phyloP scores from a whole-genome alignment of 2,888 invertebrate genomes.

The Zhengitettix transpicula region DNA sequence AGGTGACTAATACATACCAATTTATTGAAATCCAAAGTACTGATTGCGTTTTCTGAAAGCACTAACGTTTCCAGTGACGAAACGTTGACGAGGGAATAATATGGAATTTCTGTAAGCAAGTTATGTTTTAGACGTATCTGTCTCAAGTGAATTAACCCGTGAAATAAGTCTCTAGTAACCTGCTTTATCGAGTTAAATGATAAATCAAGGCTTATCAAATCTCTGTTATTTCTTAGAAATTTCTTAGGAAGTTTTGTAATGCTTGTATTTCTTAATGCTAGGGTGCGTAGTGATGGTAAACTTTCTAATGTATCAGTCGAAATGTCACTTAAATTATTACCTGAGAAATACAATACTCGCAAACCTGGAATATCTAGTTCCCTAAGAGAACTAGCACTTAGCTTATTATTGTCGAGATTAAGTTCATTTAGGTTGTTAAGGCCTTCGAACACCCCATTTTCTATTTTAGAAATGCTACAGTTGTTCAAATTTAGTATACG shows the following conservation, averaged over 20 bases:
- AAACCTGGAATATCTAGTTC: slow-evolving; percentile 62
- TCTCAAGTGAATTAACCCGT: slow-evolving; percentile 54
- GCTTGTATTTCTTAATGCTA: slow-evolving; percentile 51
- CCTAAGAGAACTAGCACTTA: slow-evolving; percentile 50
- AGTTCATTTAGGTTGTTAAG: slow-evolving; percentile 62
- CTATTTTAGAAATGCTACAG: slow-evolving; percentile 56
- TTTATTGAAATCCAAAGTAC: slow-evolving; percentile 57
- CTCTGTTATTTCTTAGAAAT: slow-evolving; percentile 60
- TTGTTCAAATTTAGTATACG: slow-evolving; percentile 55
- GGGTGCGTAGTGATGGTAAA: slow-evolving; percentile 57
- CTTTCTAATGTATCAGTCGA: slow-evolving; percentile 58
- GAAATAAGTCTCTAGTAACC: slow-evolving; percentile 55
- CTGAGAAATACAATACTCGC: slow-evolving; percentile 50
- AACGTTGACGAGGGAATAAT: slow-evolving; percentile 58
- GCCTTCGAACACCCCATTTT: slow-evolving; percentile 53
- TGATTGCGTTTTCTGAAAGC: slow-evolving; percentile 15
- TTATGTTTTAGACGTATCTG: slow-evolving; percentile 61
- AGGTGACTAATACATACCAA: slow-evolving; percentile 59
- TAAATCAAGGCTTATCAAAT: slow-evolving; percentile 54
- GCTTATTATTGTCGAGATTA: slow-evolving; percentile 55
- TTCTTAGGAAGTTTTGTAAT: slow-evolving; percentile 50
- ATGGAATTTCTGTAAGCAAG: slow-evolving; percentile 57
- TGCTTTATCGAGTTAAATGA: slow-evolving; percentile 49
- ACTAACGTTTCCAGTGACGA: slow-evolving; percentile 44
- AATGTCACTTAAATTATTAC: slow-evolving; percentile 60